Evolutionary conservation across 2,888 invertebrate species (phyloP), one percentile per base, ranked within the genome.

Genomic region (Ophioninae sp.): DNA sequence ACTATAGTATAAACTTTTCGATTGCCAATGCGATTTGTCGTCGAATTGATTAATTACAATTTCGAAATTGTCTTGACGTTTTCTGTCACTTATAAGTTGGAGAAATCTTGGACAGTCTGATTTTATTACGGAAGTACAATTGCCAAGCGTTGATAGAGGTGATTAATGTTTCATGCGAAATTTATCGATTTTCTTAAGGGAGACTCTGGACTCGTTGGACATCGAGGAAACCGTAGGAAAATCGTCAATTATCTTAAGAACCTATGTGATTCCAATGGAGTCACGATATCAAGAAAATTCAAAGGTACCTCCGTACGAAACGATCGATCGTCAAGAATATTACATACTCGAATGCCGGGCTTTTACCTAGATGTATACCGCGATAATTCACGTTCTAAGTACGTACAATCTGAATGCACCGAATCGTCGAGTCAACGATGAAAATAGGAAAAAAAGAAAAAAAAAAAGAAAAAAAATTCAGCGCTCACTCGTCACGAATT

Each of bases 301-400:
- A 65, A 20, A 59, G 59, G 21, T n/a, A 67, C 39, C 73, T 62
- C 21, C 59, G 13, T 59, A 21, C 21, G 37, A 41, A 50, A n/a
- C 65, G 70, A 81, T 81, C 81, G 84, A 81, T 81, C 23, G 65
- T 56, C 20, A 17, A 56, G 70, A 79, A 72, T 81, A 79, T 81
- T 78, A 70, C 69, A 50, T 50, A 50, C 50, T 50, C 50, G 50
- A 13, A 13, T 20, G 20, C 20, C 2, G 5, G 2, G 21, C 6
- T 6, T 2, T 20, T 59, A 59, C 8, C 59, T n/a, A n/a, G 20
- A n/a, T 20, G 57, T 59, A n/a, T 7, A 44, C 21, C 50, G 64
- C 37, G 44, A 62, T 62, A 69, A 79, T 79, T 84, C 67, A 74
- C 61, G 62, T 68, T 7, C 41, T 21, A 23, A 74, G 23, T 74